phyloP scores from a whole-genome alignment of 2,113 vertebrate species.

The Sapayoa aenigma region DNA sequence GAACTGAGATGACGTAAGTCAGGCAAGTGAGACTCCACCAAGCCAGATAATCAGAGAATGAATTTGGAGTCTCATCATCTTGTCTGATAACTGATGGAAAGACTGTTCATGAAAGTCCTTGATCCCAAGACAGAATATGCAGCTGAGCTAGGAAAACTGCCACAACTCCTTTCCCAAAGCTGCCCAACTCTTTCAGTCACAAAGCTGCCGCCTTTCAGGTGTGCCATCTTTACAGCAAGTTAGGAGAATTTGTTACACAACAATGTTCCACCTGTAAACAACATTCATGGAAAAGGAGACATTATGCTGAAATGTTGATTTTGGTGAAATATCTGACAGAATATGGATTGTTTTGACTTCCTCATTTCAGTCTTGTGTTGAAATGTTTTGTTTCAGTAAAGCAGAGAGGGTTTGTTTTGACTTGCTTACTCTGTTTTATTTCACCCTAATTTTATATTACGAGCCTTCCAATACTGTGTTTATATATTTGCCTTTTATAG shows the following conservation, averaged over 20 bases:
- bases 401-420: neutral
- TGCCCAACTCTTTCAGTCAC: neutral
- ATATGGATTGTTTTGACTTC: constrained; percentile 14
- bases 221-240: neutral
- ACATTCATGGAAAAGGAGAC: fast-evolving
- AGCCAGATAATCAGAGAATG: neutral
- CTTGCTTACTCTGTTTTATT: constrained; percentile 11
- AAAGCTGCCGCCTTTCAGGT: neutral
- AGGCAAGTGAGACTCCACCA: neutral
- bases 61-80: neutral
- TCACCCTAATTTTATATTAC: neutral
- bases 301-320: neutral
- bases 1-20: neutral
- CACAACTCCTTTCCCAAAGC: neutral
- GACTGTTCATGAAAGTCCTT: neutral
- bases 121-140: neutral
- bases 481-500: neutral
- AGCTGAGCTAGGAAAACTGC: neutral
- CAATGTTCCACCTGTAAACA: neutral
- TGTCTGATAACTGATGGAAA: neutral
- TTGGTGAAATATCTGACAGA: neutral
- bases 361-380: neutral
- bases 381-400: constrained; percentile 3
- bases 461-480: neutral
- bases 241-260: neutral